These are phyloP conservation scores for Patella ulyssiponensis DNA, from an alignment of 2,888 invertebrate genomes.

Conservation along the genomic window DNA sequence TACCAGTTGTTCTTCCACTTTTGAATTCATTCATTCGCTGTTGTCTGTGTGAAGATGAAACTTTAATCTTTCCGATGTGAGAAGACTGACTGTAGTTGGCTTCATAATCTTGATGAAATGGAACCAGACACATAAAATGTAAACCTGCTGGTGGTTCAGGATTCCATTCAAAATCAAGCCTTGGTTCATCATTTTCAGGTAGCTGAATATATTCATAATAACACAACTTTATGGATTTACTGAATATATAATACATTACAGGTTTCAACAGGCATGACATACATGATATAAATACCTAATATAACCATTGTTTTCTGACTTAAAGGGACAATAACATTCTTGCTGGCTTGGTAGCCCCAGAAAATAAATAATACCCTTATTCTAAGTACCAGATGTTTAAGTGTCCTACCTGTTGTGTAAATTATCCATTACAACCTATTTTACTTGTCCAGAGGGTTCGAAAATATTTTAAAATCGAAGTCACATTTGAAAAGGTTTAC, in stretches of 20 bases:
- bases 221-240: too few species aligned
- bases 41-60: constrained; percentile 53
- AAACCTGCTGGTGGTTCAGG: constrained; percentile 54
- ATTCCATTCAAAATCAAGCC: constrained; percentile 55
- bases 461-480: too few species aligned
- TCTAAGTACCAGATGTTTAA: too few species aligned
- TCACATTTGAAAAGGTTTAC: too few species aligned
- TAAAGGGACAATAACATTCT: too few species aligned
- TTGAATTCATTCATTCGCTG: constrained; percentile 50
- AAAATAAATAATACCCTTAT: too few species aligned
- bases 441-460: too few species aligned
- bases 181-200: constrained; percentile 41
- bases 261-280: background rate
- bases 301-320: too few species aligned
- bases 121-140: constrained; percentile 53
- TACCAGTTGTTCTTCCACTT: constrained; percentile 46
- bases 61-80: constrained; percentile 49
- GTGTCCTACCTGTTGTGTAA: too few species aligned
- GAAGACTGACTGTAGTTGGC: constrained; percentile 29
- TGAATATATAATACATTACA: constrained; percentile 26
- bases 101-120: constrained; percentile 36
- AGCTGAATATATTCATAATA: constrained; percentile 39
- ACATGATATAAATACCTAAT: too few species aligned
- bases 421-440: too few species aligned
- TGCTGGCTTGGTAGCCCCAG: too few species aligned